Percentiles rank a stretch among this genome's conserved stretches.
phyloP scores from a whole-genome alignment of 2,797 vertebrate species.

The Apogon talboti region DNA sequence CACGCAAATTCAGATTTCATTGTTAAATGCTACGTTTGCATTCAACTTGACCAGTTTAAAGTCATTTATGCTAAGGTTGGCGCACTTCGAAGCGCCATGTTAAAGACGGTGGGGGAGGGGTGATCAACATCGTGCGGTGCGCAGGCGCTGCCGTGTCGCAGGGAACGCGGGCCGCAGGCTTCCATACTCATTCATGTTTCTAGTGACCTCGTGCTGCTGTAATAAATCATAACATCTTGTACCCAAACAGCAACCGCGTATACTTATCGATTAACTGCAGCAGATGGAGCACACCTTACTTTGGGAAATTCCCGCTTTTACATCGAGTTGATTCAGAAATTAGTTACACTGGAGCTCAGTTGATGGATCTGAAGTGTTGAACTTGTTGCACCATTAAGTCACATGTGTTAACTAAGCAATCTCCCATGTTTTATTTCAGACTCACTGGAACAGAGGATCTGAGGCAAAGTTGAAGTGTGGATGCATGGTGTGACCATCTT shows the following conservation, averaged over 20 bases:
- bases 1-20: not conserved
- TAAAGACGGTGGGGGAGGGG: slow-evolving; percentile 83
- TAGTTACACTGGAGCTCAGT: not conserved
- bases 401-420: accelerated
- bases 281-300: accelerated
- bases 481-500: slow-evolving; percentile 18
- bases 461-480: not conserved
- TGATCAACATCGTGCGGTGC: slow-evolving; percentile 72
- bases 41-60: slow-evolving; percentile 20
- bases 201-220: slow-evolving; percentile 68
- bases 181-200: slow-evolving; percentile 80
- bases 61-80: slow-evolving; percentile 75
- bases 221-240: slow-evolving; percentile 52
- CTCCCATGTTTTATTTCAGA: slow-evolving; percentile 40
- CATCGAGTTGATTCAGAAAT: not conserved
- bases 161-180: slow-evolving; percentile 82
- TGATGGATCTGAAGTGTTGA: not conserved
- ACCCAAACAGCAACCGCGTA: not conserved
- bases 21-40: not conserved
- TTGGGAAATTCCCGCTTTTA: not conserved
- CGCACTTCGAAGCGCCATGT: slow-evolving; percentile 87
- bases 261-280: not conserved
- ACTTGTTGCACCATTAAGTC: slow-evolving; percentile 43
- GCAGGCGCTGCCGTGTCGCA: slow-evolving; percentile 72
- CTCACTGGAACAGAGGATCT: slow-evolving; percentile 17